Conservation (phyloP, 2,888 invertebrate species). For the Autographa pulchrina region DNA sequence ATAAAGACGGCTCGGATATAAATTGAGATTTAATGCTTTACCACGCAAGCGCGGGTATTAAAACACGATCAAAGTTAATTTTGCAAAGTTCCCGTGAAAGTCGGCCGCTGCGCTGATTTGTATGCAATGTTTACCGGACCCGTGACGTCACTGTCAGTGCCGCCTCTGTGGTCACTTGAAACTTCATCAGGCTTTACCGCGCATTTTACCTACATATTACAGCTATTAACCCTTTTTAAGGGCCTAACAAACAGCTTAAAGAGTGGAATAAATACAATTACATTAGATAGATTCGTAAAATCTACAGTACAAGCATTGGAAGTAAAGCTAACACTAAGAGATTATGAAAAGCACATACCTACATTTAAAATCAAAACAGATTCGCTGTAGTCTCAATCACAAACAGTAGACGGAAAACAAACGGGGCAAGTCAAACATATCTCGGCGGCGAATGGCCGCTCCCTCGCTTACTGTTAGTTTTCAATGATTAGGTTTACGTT, state of each 20-base stretch:
- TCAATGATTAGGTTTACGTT: constrained; percentile 79
- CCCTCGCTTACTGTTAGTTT: constrained; percentile 72
- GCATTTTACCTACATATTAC: constrained; percentile 62
- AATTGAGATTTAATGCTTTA: constrained; percentile 73
- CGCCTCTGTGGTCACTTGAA: constrained; percentile 68
- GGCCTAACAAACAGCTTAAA: neutral
- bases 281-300: constrained; percentile 14
- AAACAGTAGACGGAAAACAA: constrained; percentile 58
- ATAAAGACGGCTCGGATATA: constrained; percentile 67
- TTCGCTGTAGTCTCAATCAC: constrained; percentile 54
- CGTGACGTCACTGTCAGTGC: constrained; percentile 64
- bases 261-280: neutral
- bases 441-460: constrained; percentile 47
- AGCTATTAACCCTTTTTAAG: neutral
- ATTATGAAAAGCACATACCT: constrained; percentile 27
- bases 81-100: constrained; percentile 70
- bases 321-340: constrained; percentile 34
- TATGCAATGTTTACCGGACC: constrained; percentile 72
- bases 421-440: constrained; percentile 63
- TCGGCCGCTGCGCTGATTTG: constrained; percentile 74
- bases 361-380: constrained; percentile 50
- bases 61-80: constrained; percentile 80
- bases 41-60: constrained; percentile 69
- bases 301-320: constrained; percentile 19
- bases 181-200: constrained; percentile 68